phyloP scores from a whole-genome alignment of 1,140 invertebrate genomes.

The Zaprionus tsacasi region DNA sequence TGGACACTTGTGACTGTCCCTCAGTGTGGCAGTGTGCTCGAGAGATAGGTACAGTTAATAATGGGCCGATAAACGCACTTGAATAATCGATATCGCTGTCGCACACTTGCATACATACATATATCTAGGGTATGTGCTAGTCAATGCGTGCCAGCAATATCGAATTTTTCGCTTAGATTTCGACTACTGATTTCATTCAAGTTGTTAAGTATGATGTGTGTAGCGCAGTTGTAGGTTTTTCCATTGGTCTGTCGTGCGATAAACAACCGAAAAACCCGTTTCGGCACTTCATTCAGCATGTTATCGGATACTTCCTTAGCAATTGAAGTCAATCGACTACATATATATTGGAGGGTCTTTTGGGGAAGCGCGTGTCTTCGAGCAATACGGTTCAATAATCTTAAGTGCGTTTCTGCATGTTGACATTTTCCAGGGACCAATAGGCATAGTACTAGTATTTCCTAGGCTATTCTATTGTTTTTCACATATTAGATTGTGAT shows the following conservation, averaged over 20 bases:
- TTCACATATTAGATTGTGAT: constrained; percentile 17
- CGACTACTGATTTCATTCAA: not conserved
- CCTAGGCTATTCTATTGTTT: not conserved
- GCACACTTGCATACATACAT: too few species aligned
- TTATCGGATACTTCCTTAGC: not conserved
- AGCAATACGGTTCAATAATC: not conserved
- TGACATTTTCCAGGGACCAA: not conserved
- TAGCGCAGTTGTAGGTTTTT: not conserved
- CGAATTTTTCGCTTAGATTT: not conserved
- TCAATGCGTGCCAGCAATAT: not conserved
- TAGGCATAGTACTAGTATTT: not conserved
- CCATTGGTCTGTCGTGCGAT: not conserved
- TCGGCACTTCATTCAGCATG: constrained; percentile 6
- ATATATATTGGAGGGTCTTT: not conserved
- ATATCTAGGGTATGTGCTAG: not conserved
- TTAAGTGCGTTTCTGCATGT: constrained; percentile 28
- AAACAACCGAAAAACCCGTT: not conserved
- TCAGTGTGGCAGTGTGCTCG: not conserved
- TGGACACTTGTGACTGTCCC: not conserved
- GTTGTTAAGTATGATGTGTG: not conserved
- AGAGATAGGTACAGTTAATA: not conserved
- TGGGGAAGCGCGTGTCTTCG: not conserved
- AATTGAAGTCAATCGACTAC: not conserved
- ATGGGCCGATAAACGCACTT: constrained; percentile 4
- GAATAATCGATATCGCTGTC: not conserved